phyloP scores from a whole-genome alignment of 1,140 invertebrate genomes.

The Panagrolaimus sp. region DNA sequence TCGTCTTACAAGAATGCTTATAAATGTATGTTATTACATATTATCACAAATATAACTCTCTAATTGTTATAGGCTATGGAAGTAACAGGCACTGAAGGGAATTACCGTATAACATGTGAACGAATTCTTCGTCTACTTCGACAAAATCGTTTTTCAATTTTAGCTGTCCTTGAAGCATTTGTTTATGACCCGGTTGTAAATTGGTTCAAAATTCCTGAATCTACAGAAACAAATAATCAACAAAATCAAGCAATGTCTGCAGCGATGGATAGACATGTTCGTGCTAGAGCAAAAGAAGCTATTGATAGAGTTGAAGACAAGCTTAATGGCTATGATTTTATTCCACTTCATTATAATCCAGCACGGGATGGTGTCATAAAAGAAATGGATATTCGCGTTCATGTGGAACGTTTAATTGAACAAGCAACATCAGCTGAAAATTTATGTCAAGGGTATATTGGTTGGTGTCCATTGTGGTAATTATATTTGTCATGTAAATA shows the following conservation, averaged over 20 bases:
- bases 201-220: conserved; percentile 75
- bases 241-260: conserved; percentile 14
- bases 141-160: conserved; percentile 90
- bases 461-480: conserved; percentile 69
- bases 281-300: conserved; percentile 29
- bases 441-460: conserved; percentile 97
- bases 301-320: conserved; percentile 51
- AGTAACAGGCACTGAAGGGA: conserved; percentile 74
- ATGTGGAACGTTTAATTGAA: conserved; percentile 87
- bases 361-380: too few relatives aligned
- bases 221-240: background rate
- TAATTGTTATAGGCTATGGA: conserved; percentile 53
- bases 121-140: conserved; percentile 91
- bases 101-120: conserved; percentile 88
- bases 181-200: conserved; percentile 98
- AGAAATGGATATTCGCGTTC: conserved; percentile 72
- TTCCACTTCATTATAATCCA: conserved; percentile 63
- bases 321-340: conserved; percentile 61
- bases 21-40: conserved; percentile 90
- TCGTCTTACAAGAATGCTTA: conserved; percentile 91
- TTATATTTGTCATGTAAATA: too few relatives aligned
- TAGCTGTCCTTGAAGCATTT: conserved; percentile 98
- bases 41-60: background rate
- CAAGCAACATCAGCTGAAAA: conserved; percentile 98
- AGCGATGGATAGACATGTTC: conserved; percentile 16